phyloP scores from a whole-genome alignment of 2,888 invertebrate genomes.

The Zaprionus obscuricornis region DNA sequence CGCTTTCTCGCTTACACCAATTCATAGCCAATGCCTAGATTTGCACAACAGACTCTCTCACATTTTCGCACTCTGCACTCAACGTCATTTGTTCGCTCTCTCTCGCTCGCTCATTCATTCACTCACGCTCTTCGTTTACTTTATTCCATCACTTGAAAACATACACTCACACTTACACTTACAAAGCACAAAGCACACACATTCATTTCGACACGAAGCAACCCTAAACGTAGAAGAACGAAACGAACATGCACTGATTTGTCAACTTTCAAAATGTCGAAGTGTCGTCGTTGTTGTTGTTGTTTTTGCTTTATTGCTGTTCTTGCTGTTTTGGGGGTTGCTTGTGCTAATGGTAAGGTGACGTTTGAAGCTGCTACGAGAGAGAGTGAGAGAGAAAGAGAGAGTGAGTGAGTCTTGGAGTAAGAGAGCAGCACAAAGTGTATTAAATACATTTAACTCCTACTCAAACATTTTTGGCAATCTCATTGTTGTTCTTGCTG shows the following conservation, averaged over 20 bases:
- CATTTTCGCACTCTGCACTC: too few species aligned
- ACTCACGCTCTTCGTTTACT: background rate
- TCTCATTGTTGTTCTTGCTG: conserved; percentile 68
- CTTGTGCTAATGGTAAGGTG: conserved; percentile 61
- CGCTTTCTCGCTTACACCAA: conserved; percentile 40
- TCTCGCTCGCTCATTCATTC: background rate
- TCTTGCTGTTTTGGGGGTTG: conserved; percentile 54
- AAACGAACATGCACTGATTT: conserved; percentile 74
- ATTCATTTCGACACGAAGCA: conserved; percentile 46
- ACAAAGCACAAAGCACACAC: too few species aligned
- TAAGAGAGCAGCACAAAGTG: too few species aligned
- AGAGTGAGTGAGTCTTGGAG: conserved; percentile 4
- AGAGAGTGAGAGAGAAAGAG: background rate
- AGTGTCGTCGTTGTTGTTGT: conserved; percentile 59
- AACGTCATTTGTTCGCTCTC: too few species aligned
- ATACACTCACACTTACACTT: conserved; percentile 8
- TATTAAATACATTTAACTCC: conserved; percentile 72
- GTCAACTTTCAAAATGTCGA: conserved; percentile 80
- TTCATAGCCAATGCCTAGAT: background rate
- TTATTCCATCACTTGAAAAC: background rate
- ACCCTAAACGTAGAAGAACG: conserved; percentile 43
- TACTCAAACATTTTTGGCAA: conserved; percentile 12
- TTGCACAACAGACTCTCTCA: too few species aligned
- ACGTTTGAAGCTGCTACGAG: conserved; percentile 18
- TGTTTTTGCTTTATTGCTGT: conserved; percentile 3